phyloP scores from a whole-genome alignment of 2,888 invertebrate species.

The Drosophila macrospina region DNA sequence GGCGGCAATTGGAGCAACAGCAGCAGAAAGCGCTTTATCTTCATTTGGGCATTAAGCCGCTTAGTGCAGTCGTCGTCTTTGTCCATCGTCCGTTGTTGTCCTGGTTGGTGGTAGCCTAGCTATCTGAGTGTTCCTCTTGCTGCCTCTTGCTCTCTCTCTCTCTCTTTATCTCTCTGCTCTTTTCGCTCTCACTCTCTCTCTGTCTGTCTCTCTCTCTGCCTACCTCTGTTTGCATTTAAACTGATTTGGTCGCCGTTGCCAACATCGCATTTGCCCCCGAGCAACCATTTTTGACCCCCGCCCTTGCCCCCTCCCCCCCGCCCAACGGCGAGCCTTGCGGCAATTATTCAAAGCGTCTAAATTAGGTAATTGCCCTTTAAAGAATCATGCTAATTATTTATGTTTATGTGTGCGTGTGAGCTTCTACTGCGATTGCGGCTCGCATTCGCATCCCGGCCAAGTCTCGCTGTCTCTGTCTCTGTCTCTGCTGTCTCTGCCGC shows the following conservation, averaged over 20 bases:
- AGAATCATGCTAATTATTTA: conserved; percentile 81
- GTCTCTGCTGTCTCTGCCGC: too few relatives aligned
- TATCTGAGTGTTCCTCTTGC: neutral
- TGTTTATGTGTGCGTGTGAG: conserved; percentile 62
- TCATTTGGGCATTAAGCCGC: conserved; percentile 80
- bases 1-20: conserved; percentile 3
- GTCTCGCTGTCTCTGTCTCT: too few relatives aligned
- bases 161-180: conserved; percentile 2
- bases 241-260: conserved; percentile 57
- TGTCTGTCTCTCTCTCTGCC: neutral
- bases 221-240: conserved; percentile 53
- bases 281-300: conserved; percentile 7
- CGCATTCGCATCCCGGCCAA: conserved; percentile 10
- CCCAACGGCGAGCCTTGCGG: conserved; percentile 29
- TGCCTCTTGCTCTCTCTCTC: conserved; percentile 4
- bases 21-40: conserved; percentile 73
- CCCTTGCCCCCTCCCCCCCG: neutral
- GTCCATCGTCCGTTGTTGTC: conserved; percentile 27
- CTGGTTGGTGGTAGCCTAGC: conserved; percentile 20
- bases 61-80: conserved; percentile 68
- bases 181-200: conserved; percentile 5
- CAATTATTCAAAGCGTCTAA: conserved; percentile 82
- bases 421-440: conserved; percentile 17
- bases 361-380: conserved; percentile 83
- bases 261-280: conserved; percentile 11